Base-by-base conservation (phyloP, 2,797 vertebrate genomes). In the Cyclopterus lumpus region DNA sequence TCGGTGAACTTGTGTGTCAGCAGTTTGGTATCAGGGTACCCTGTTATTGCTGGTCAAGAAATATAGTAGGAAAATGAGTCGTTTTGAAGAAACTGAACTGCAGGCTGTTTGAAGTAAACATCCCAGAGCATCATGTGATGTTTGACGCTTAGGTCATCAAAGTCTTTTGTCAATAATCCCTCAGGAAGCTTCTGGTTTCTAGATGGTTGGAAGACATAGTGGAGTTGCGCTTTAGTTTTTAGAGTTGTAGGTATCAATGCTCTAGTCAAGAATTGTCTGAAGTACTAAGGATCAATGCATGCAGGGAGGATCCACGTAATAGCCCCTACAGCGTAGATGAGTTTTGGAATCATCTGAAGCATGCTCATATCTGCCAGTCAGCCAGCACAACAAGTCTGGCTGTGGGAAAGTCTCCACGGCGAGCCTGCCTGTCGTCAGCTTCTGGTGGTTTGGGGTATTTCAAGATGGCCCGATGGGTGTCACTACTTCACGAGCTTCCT, bases 381-480 rank as follows among this genome's bases (percentile, higher is more conserved):
- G 32, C 36, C 34, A 36, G 32, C 66, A 16, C n/a, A 26, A 68
- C 66, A 75, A 54, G 77, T 71, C 54, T 18, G 68, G 51, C 67
- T 75, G 72, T 77, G 75, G 80, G 85, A 87, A 83, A 70, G 75
- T 60, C 78, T 88, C 48, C 59, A 2, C 57, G 81, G 78, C 69
- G 66, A 81, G 89, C 72, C 89, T 54, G 77, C 55, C 67, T 74
- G 84, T 88, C 86, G 61, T 86, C 81, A 82, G 89, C 91, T 80
- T 74, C 73, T 66, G 42, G 80, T 51, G 91, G 88, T 93, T 89
- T 81, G 73, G 85, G 70, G 83, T 92, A 90, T 93, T 93, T 91
- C 61, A 77, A 91, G 86, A 90, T 70, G 71, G 74, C 68, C 74
- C 34, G 38, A 83, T 88, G 89, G 90, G 87, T 88, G 91, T 90